Evolutionary conservation across 2,888 invertebrate species (phyloP), one percentile per base, ranked within the genome.

Genomic region (Drosophila rubida): DNA sequence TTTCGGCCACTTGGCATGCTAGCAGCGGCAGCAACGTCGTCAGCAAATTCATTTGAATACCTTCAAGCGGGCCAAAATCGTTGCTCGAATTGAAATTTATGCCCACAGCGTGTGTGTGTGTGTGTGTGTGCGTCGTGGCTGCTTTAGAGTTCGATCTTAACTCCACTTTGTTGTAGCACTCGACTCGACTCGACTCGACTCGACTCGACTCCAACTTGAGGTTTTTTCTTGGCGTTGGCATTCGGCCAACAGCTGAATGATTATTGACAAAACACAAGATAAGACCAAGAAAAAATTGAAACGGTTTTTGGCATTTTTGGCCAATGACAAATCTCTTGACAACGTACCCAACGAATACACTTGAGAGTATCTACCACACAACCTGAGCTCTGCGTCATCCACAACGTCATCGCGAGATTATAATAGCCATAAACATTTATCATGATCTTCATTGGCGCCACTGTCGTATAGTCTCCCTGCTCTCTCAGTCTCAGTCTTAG

Each of bases 271-370:
- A 45, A 42, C 39, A 42, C 62, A 23, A 45, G 25, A 44, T n/a
- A 48, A 9, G 8, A 37, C 42, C 25, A 25, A 25, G 23, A 14
- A 16, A 23, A 44, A 32, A 48, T 41, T 44, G n/a, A 48, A 54
- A 54, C 60, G 30, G 44, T 63, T 49, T 27, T 57, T 51, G 51
- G 51, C 41, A 58, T 58, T 58, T 74, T 82, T 69, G 73, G 50
- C 68, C 81, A 85, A 87, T 87, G 81, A 82, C 86, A 82, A 82
- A 68, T 49, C 80, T 53, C 66, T 85, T 73, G 80, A 63, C 46
- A 69, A 74, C 65, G 46, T 53, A 30, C 55, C 55, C 27, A 41
- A 23, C 58, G 57, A 32, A 32, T 45, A 60, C 59, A 67, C 69
- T 57, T 39, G 48, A 35, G 16, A 13, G n/a, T 11, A 32, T 37